Evolutionary conservation across 2,797 vertebrate genomes (phyloP).

Genomic region (Loris lydekkerianus): DNA sequence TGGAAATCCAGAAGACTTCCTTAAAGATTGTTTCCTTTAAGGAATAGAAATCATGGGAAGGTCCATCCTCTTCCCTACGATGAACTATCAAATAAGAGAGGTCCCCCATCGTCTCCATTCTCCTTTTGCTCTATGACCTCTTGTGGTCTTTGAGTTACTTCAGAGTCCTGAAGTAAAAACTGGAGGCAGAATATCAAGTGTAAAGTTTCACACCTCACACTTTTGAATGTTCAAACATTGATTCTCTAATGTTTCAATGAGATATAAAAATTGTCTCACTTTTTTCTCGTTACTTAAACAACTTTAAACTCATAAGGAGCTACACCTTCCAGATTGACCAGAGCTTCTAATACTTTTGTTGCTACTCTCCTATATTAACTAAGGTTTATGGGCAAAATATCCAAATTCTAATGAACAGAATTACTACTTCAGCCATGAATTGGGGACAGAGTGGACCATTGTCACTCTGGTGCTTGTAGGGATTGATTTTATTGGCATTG

Average conservation of each 20-base stretch:
- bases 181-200: not conserved
- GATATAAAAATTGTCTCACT: not conserved
- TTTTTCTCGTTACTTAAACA: not conserved
- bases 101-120: not conserved
- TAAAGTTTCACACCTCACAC: not conserved
- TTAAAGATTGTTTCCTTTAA: not conserved
- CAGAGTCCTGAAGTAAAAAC: not conserved
- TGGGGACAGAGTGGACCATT: not conserved
- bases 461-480: not conserved
- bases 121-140: not conserved
- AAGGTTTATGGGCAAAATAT: not conserved
- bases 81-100: not conserved
- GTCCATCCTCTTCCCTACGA: not conserved
- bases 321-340: not conserved
- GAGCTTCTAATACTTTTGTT: not conserved
- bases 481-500: not conserved
- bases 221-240: not conserved
- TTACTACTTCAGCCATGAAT: not conserved
- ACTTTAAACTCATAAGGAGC: not conserved
- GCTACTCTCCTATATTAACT: not conserved
- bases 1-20: not conserved
- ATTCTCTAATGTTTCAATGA: not conserved
- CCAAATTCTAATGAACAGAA: not conserved
- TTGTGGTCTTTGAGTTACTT: not conserved
- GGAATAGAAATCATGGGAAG: not conserved